Conservation (phyloP, 1,140 invertebrate species). For the Zaprionus ghesquierei region DNA sequence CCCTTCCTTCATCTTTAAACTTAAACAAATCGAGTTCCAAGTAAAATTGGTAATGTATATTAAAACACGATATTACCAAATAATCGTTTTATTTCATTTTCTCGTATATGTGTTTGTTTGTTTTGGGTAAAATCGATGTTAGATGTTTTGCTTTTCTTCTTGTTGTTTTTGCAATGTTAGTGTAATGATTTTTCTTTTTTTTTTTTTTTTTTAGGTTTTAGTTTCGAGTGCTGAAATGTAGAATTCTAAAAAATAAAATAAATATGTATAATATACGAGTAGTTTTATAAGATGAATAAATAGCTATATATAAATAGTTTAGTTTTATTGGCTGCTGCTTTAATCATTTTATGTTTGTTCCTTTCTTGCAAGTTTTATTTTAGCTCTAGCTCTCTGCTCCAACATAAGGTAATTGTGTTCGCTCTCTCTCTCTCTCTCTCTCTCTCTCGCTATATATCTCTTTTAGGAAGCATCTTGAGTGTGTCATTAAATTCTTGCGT, state of each 20-base stretch:
- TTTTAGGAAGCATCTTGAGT: neutral
- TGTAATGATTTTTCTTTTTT: constrained; percentile 12
- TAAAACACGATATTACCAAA: constrained; percentile 65
- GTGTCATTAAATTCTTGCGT: neutral
- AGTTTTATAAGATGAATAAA: constrained; percentile 35
- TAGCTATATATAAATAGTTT: constrained; percentile 43
- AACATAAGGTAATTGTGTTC: constrained; percentile 1
- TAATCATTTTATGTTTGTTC: neutral
- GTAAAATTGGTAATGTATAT: constrained; percentile 29
- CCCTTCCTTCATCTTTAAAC: neutral
- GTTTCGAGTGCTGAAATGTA: constrained; percentile 40
- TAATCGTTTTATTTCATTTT: constrained; percentile 62
- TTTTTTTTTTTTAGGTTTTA: neutral
- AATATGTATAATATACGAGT: constrained; percentile 24
- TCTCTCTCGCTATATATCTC: neutral
- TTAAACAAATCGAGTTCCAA: constrained; percentile 2
- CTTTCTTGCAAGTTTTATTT: neutral
- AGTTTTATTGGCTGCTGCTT: constrained; percentile 30
- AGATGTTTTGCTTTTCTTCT: constrained; percentile 4
- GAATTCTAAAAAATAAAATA: constrained; percentile 33
- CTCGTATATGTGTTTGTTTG: constrained; percentile 23
- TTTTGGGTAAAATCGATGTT: constrained; percentile 10
- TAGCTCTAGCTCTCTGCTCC: constrained; percentile 10
- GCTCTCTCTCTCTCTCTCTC: constrained; percentile 2
- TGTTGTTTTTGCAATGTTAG: constrained; percentile 9